Evolutionary conservation across 2,113 vertebrate genomes (phyloP).

Genomic region (Ammodramus savannarum): DNA sequence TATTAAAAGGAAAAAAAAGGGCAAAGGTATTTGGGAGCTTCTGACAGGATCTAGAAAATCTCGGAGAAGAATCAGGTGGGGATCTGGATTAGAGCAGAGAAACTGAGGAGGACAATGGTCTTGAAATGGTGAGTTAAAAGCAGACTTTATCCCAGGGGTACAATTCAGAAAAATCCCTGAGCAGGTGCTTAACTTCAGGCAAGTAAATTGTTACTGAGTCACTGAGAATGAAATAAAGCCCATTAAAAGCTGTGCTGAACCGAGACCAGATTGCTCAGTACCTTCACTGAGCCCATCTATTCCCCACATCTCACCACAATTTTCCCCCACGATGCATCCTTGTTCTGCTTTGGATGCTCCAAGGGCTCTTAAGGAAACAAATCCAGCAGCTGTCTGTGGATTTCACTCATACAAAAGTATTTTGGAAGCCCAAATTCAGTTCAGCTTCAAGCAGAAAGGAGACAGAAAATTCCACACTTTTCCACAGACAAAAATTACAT

Average conservation of each 20-base stretch:
- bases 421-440: background rate
- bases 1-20: background rate
- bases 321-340: accelerated
- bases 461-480: background rate
- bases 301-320: background rate
- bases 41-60: background rate
- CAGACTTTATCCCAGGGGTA: background rate
- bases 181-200: background rate
- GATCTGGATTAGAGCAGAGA: background rate
- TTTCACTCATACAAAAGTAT: background rate
- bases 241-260: background rate
- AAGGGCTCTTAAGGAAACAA: background rate
- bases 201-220: background rate
- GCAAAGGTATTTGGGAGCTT: background rate
- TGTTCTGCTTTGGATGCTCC: background rate
- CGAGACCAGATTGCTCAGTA: background rate
- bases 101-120: background rate
- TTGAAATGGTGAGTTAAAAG: background rate
- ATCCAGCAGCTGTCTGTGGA: background rate
- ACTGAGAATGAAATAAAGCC: background rate
- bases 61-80: background rate
- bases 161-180: background rate
- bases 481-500: background rate
- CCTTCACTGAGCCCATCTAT: background rate
- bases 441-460: background rate